These are phyloP conservation scores for Erebia palarica DNA, from an alignment of 2,888 invertebrate genomes.

Conservation along the genomic window DNA sequence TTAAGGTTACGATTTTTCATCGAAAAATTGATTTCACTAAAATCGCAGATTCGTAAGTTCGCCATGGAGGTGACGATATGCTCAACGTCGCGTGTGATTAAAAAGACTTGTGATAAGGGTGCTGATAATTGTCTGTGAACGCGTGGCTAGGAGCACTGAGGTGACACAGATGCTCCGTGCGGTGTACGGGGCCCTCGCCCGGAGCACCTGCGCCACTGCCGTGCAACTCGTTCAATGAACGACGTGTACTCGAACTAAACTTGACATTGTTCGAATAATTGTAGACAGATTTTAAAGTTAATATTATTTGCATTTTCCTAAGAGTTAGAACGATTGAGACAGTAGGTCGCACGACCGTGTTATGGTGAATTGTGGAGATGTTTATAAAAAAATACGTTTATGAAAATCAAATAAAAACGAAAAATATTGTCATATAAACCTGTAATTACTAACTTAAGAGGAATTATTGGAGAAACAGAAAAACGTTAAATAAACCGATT, in stretches of 20 bases:
- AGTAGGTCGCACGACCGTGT: conserved; percentile 81
- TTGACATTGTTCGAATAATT: conserved; percentile 78
- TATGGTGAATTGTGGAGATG: conserved; percentile 80
- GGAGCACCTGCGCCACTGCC: not conserved
- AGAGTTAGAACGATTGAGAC: conserved; percentile 80
- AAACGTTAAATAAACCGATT: conserved; percentile 82
- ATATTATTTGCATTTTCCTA: conserved; percentile 82
- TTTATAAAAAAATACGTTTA: conserved; percentile 82
- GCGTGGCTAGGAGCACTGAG: conserved; percentile 35
- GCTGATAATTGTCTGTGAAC: conserved; percentile 36
- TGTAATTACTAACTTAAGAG: conserved; percentile 82
- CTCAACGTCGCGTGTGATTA: too few relatives aligned
- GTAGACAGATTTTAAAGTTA: conserved; percentile 79
- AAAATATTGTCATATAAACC: conserved; percentile 82
- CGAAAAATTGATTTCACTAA: too few relatives aligned
- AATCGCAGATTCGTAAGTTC: too few relatives aligned
- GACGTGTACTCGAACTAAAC: conserved; percentile 75
- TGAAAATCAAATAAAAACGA: conserved; percentile 81
- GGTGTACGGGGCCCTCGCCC: conserved; percentile 21
- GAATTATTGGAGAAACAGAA: conserved; percentile 81
- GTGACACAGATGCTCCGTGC: conserved; percentile 41
- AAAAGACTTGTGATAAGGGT: too few relatives aligned
- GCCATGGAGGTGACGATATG: too few relatives aligned
- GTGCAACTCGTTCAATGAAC: conserved; percentile 60
- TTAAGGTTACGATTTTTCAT: too few relatives aligned